Conservation (phyloP, 2,797 vertebrate genomes). For the Crenichthys baileyi region DNA sequence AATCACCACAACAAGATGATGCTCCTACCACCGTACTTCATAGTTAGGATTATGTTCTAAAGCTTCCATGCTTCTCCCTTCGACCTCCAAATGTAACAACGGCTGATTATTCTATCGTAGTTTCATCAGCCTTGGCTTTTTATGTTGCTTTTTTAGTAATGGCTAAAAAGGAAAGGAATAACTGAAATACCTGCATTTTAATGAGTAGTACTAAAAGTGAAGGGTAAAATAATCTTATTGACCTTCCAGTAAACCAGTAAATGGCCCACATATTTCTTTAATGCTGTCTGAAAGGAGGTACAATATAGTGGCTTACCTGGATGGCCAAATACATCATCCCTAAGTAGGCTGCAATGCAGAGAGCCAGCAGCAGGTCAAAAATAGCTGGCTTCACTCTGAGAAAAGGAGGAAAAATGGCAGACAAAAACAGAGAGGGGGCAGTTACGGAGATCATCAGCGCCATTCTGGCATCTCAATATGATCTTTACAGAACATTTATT, state of each 20-base stretch:
- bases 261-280: not conserved
- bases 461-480: not conserved
- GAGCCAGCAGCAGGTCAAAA: constrained; percentile 94
- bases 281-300: not conserved
- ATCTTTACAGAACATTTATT: not conserved
- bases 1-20: too few species aligned
- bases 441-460: not conserved
- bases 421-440: not conserved
- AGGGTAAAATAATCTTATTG: too few species aligned
- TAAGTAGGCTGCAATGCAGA: constrained; percentile 95
- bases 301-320: constrained; percentile 82
- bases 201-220: not conserved
- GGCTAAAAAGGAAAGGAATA: too few species aligned
- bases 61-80: too few species aligned
- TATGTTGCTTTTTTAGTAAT: too few species aligned
- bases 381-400: constrained; percentile 97
- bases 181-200: not conserved
- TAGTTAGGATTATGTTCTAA: too few species aligned
- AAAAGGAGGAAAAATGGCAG: not conserved
- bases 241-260: not conserved
- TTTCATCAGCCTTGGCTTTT: too few species aligned
- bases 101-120: too few species aligned
- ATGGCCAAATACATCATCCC: constrained; percentile 92
- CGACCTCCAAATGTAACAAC: too few species aligned
- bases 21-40: too few species aligned